phyloP scores from a whole-genome alignment of 2,113 vertebrate genomes.

The Epinephelus moara region DNA sequence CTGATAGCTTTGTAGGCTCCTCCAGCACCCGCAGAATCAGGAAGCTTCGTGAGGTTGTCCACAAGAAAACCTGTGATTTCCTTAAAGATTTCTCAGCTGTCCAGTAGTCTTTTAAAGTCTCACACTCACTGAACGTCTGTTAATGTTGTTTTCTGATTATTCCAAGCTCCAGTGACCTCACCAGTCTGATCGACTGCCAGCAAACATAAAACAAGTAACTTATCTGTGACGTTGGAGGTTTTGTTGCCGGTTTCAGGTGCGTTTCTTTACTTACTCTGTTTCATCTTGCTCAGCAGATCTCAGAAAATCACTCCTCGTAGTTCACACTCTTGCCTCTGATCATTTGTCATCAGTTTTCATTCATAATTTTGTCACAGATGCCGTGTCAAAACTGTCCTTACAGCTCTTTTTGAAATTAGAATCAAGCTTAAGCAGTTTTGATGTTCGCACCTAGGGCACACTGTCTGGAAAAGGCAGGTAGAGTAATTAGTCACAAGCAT shows the following conservation, averaged over 20 bases:
- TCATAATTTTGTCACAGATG: neutral
- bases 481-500: slow-evolving; percentile 46
- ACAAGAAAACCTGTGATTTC: slow-evolving; percentile 96
- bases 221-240: slow-evolving; percentile 16
- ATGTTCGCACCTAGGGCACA: neutral
- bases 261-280: slow-evolving; percentile 3
- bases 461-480: slow-evolving; percentile 19
- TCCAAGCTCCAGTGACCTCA: slow-evolving; percentile 68
- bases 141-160: slow-evolving; percentile 26
- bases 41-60: slow-evolving; percentile 93
- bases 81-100: slow-evolving; percentile 91
- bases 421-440: neutral
- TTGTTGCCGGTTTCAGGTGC: slow-evolving; percentile 8
- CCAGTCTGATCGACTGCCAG: slow-evolving; percentile 44
- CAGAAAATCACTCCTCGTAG: slow-evolving; percentile 1
- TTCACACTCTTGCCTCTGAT: neutral
- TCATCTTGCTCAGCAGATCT: slow-evolving; percentile 20
- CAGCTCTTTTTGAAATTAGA: neutral
- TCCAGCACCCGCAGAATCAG: slow-evolving; percentile 89
- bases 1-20: slow-evolving; percentile 93
- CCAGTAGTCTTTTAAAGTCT: slow-evolving; percentile 77
- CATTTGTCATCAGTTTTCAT: slow-evolving; percentile 7
- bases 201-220: slow-evolving; percentile 18
- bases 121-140: neutral
- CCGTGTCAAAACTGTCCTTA: slow-evolving; percentile 11